Conservation (phyloP, 2,888 invertebrate genomes). For the Ennomos fuscantarius region DNA sequence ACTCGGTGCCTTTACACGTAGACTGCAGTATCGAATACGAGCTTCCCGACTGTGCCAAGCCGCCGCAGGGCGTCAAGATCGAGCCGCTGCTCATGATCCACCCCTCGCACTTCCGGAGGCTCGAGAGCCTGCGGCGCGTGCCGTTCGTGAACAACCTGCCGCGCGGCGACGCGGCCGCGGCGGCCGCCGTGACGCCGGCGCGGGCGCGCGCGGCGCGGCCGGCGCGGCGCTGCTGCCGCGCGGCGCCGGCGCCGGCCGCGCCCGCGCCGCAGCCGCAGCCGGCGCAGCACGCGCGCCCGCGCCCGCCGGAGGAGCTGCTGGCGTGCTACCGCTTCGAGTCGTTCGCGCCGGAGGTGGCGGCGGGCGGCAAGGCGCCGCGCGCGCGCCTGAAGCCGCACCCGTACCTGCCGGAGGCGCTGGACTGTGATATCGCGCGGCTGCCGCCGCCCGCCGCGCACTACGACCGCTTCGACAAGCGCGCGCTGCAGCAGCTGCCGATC, state of each 20-base stretch:
- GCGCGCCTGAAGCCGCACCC: conserved; percentile 67
- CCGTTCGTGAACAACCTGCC: conserved; percentile 94
- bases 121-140: conserved; percentile 92
- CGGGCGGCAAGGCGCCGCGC: conserved; percentile 56
- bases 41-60: conserved; percentile 94
- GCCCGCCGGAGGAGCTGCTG: conserved; percentile 45
- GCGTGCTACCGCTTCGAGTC: conserved; percentile 63
- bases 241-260: conserved; percentile 51
- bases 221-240: conserved; percentile 57
- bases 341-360: conserved; percentile 52
- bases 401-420: conserved; percentile 64
- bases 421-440: conserved; percentile 79
- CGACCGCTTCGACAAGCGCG: conserved; percentile 81
- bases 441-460: conserved; percentile 68
- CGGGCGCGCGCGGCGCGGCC: conserved; percentile 54
- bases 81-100: conserved; percentile 96
- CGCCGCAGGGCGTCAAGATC: conserved; percentile 92
- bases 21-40: conserved; percentile 97
- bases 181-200: conserved; percentile 49
- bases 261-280: conserved; percentile 52
- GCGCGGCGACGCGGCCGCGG: conserved; percentile 70
- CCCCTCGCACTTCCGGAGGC: conserved; percentile 94
- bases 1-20: conserved; percentile 94
- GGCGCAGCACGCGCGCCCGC: conserved; percentile 48
- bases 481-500: conserved; percentile 82